Evolutionary conservation across 2,113 vertebrate genomes (phyloP).

Genomic region (Cathartes aura): DNA sequence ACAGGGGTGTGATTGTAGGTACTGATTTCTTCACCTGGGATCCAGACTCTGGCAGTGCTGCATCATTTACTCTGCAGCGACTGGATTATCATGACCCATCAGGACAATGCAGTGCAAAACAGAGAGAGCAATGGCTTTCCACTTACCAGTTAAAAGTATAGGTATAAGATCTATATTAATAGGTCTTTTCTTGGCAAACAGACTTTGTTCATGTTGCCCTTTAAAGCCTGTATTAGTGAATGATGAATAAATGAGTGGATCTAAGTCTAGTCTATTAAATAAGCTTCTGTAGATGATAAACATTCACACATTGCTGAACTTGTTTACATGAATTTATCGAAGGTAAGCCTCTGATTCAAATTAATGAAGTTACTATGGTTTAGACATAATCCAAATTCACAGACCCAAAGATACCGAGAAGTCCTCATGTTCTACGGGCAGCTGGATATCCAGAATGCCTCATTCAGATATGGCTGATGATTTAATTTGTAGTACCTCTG

Average conservation of each 20-base stretch:
- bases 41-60: neutral
- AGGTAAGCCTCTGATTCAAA: neutral
- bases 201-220: neutral
- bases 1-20: neutral
- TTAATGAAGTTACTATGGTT: neutral
- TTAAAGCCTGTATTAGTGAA: neutral
- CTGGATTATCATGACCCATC: neutral
- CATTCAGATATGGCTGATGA: neutral
- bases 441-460: neutral
- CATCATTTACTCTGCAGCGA: neutral
- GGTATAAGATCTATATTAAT: too few relatives aligned
- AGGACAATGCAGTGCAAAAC: neutral
- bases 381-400: neutral
- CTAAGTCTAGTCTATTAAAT: neutral
- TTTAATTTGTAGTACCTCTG: neutral
- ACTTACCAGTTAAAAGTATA: neutral
- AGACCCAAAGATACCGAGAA: neutral
- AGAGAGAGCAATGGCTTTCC: neutral
- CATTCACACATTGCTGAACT: neutral
- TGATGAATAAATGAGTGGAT: neutral
- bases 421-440: neutral
- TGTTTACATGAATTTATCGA: neutral
- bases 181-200: neutral
- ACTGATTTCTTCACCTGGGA: neutral
- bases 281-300: neutral